Evolutionary conservation across 1,140 invertebrate species (phyloP).

Genomic region (Tetramorium simillimum): DNA sequence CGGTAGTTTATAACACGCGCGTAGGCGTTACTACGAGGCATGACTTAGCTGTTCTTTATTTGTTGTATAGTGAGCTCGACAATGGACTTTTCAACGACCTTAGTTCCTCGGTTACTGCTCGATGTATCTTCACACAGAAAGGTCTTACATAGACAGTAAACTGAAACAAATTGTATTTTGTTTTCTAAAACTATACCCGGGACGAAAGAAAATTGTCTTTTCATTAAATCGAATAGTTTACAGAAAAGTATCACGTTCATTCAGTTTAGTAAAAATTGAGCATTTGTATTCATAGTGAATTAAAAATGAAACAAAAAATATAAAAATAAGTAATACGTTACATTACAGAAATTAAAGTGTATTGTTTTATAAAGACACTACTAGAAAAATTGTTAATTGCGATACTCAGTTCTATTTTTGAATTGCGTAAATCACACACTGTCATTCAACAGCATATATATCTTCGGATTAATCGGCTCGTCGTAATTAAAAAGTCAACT

Average conservation of each 20-base stretch:
- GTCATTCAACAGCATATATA: neutral
- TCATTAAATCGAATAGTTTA: conserved; percentile 4
- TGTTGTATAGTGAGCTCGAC: conserved; percentile 18
- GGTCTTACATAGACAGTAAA: neutral
- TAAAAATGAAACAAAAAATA: neutral
- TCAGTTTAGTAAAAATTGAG: neutral
- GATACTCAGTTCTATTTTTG: neutral
- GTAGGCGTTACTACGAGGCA: conserved; percentile 21
- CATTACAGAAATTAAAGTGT: neutral
- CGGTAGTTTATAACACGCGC: neutral
- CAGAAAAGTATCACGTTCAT: neutral
- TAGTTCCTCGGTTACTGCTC: neutral
- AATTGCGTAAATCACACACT: neutral
- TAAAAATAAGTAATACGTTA: neutral
- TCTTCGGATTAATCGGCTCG: neutral
- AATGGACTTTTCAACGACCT: conserved; percentile 38
- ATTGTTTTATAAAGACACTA: neutral
- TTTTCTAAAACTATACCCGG: neutral
- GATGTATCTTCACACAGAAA: conserved; percentile 3
- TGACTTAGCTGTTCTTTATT: conserved; percentile 52
- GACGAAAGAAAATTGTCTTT: neutral
- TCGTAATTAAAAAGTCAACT: conserved; percentile 4
- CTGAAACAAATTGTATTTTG: conserved; percentile 20
- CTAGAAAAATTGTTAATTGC: neutral
- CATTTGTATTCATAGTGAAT: neutral